A percentile compares a stretch with the other conserved stretches of the same genome.
Evolutionary conservation across 2,797 vertebrate species (phyloP).

Genomic region (Lepilemur ruficaudatus): DNA sequence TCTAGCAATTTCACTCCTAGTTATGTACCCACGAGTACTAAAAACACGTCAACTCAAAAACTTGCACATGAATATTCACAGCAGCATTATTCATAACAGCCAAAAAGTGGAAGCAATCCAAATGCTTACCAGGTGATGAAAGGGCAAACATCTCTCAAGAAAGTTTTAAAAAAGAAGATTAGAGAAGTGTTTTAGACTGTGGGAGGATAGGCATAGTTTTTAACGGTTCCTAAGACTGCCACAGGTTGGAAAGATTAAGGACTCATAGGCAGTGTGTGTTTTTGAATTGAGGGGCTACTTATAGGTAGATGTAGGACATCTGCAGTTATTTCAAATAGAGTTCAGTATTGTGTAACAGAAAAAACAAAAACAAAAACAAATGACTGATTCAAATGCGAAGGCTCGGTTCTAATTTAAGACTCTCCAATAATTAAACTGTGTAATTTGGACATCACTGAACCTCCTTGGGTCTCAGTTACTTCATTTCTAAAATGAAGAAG

Average conservation of each 20-base stretch:
- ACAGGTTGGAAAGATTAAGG: background rate
- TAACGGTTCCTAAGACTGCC: background rate
- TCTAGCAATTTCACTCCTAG: background rate
- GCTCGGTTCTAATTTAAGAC: background rate
- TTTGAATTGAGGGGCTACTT: background rate
- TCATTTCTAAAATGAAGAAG: background rate
- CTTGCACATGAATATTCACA: background rate
- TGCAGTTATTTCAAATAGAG: background rate
- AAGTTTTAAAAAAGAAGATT: background rate
- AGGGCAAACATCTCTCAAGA: background rate
- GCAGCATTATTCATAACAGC: background rate
- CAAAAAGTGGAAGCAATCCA: background rate
- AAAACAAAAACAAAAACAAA: background rate
- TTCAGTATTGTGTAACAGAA: background rate
- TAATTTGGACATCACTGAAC: background rate
- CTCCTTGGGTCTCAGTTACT: background rate
- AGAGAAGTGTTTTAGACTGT: background rate
- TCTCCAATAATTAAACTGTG: background rate
- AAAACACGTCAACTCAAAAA: background rate
- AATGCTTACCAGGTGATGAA: background rate
- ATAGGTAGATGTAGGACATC: background rate
- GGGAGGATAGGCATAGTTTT: background rate
- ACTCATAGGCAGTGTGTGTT: background rate
- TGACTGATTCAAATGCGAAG: background rate
- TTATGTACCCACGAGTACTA: background rate